Evolutionary conservation across 1,140 invertebrate genomes (phyloP).

Genomic region (Zaprionus kolodkinae): DNA sequence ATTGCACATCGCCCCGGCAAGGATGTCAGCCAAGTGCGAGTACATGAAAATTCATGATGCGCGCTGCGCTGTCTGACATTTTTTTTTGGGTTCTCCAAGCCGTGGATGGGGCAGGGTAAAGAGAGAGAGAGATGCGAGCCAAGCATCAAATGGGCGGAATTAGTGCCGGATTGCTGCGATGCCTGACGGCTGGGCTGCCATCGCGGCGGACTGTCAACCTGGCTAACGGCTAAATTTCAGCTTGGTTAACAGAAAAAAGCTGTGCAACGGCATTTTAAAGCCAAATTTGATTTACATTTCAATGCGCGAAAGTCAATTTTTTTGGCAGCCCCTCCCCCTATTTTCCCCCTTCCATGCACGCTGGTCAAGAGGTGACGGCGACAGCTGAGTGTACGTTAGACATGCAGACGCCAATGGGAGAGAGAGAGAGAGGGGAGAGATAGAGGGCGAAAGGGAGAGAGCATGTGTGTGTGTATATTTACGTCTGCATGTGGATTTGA

Average conservation of each 20-base stretch:
- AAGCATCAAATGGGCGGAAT: constrained; percentile 35
- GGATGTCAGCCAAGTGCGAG: constrained; percentile 61
- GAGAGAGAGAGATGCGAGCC: background rate
- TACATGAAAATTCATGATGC: constrained; percentile 81
- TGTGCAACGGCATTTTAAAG: constrained; percentile 68
- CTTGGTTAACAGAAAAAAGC: constrained; percentile 52
- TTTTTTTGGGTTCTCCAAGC: constrained; percentile 43
- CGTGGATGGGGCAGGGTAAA: background rate
- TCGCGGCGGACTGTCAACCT: constrained; percentile 1
- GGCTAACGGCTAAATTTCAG: constrained; percentile 53
- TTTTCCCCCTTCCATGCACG: background rate
- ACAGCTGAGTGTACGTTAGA: constrained; percentile 55
- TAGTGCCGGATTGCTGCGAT: constrained; percentile 22
- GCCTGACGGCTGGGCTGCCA: background rate
- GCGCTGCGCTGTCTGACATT: constrained; percentile 60
- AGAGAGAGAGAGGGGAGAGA: background rate
- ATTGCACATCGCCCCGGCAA: constrained; percentile 72
- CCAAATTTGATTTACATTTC: constrained; percentile 78
- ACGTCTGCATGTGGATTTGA: constrained; percentile 46
- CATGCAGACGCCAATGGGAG: constrained; percentile 43
- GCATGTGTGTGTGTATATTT: constrained; percentile 9
- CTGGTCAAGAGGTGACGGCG: constrained; percentile 24
- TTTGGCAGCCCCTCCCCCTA: constrained; percentile 14
- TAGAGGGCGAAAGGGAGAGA: background rate
- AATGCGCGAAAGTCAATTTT: constrained; percentile 73